Evolutionary conservation across 2,888 invertebrate species (phyloP), one percentile per base, ranked within the genome.

Genomic region (Eugnorisma glareosa): DNA sequence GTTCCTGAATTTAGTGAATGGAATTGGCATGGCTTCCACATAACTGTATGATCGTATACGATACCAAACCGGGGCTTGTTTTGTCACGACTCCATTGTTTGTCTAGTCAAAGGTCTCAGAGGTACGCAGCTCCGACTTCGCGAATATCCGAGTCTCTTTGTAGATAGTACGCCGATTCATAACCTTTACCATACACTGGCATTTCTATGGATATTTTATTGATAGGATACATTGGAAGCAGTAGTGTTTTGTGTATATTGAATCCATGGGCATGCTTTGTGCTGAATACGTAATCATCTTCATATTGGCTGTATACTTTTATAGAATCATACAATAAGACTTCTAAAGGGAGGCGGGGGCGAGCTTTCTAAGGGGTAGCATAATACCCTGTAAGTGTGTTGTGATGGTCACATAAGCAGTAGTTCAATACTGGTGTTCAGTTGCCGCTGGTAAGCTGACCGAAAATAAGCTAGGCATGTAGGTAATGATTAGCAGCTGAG

Each of bases 61-160:
- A 13, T 28, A 59, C 75, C 69, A 48, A 67, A 35, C 83, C 18
- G 21, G 64, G 28, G 67, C 73, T 73, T 77, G 73, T 83, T 83
- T 69, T 83, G 70, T 86, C 31, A 64, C n/a, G 48, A 71, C 13
- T 43, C 63, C 48, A 86, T 83, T 86, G 86, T 83, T 83, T 77
- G 71, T 64, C 54, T 35, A 83, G 63, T 77, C 83, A 82, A 73
- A 82, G 73, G 73, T 83, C 83, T 77, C 77, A 7, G 54, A 67
- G 83, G 67, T 61, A 63, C 48, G 51, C 35, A n/a, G n/a, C 54
- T 45, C 21, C 54, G 10, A 68, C 67, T 77, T 57, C 51, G 24
- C 51, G 48, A 71, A 75, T 13, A 72, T 82, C 64, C 61, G 40
- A 68, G 63, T 82, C 70, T 83, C 83, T 77, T 64, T 73, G 86